phyloP scores from a whole-genome alignment of 2,888 invertebrate species.

The Melinaea marsaeus region DNA sequence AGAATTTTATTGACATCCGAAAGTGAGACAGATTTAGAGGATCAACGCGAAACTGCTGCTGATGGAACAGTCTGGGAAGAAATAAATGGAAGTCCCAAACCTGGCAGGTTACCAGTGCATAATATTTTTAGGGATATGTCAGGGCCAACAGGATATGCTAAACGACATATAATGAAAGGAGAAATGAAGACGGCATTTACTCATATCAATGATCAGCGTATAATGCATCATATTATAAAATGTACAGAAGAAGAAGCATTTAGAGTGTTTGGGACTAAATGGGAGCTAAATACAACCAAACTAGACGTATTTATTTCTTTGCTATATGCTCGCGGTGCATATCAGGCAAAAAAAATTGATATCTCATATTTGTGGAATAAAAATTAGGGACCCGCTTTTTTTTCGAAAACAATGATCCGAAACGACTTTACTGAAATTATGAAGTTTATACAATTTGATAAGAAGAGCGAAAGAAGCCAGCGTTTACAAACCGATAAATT shows the following conservation, averaged over 20 bases:
- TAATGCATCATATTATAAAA: too few species aligned
- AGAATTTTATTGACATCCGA: conserved; percentile 7
- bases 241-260: conserved; percentile 17
- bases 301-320: conserved; percentile 25
- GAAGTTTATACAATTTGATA: conserved; percentile 31
- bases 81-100: conserved; percentile 10
- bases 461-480: conserved; percentile 18
- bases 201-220: too few species aligned
- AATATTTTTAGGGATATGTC: too few species aligned
- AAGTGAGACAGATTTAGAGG: conserved; percentile 11
- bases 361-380: conserved; percentile 30
- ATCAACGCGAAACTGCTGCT: conserved; percentile 14
- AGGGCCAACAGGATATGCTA: too few species aligned
- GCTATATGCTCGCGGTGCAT: conserved; percentile 35
- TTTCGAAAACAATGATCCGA: conserved; percentile 33
- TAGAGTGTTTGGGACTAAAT: conserved; percentile 14
- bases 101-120: too few species aligned
- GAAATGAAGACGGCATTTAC: too few species aligned
- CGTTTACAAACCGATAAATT: conserved; percentile 29
- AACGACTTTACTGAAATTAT: conserved; percentile 35
- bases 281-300: conserved; percentile 22
- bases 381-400: conserved; percentile 35
- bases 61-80: conserved; percentile 15
- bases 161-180: too few species aligned
- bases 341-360: conserved; percentile 31